A percentile compares a stretch with the other conserved stretches of the same genome.
phyloP scores from a whole-genome alignment of 2,797 vertebrate species.

The Falco novaeseelandiae region DNA sequence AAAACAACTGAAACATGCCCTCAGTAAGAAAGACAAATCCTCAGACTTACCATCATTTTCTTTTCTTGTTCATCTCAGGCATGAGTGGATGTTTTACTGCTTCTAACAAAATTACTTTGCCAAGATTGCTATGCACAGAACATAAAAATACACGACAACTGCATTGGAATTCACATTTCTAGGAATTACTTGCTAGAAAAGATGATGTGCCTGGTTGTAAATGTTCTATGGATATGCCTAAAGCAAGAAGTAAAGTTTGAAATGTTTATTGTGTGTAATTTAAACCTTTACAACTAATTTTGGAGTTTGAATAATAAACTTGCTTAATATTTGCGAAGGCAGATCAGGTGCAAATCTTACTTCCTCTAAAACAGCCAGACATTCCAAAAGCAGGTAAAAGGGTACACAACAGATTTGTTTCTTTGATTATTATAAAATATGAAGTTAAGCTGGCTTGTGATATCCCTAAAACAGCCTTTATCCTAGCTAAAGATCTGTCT shows the following conservation, averaged over 20 bases:
- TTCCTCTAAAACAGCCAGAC: constrained; percentile 87
- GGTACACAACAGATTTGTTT: neutral
- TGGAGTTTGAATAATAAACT: neutral
- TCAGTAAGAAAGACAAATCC: neutral
- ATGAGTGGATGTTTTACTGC: constrained; percentile 80
- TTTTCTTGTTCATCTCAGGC: constrained; percentile 84
- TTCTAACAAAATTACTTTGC: constrained; percentile 87
- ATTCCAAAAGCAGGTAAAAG: constrained; percentile 81
- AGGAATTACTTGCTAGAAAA: constrained; percentile 20
- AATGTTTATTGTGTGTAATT: neutral
- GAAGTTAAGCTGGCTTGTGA: neutral
- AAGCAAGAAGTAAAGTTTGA: neutral
- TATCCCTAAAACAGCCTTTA: neutral
- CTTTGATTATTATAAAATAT: neutral
- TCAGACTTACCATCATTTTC: constrained; percentile 82
- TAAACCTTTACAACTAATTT: neutral
- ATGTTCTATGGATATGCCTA: neutral
- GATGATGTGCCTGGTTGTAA: neutral
- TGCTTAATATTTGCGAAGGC: constrained; percentile 78
- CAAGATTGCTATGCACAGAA: constrained; percentile 79
- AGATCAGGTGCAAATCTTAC: constrained; percentile 87
- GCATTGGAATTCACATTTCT: constrained; percentile 19
- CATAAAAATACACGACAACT: constrained; percentile 23
- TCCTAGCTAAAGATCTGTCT: neutral
- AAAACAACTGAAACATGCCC: neutral